A percentile compares a stretch with the other conserved stretches of the same genome.
phyloP scores from a whole-genome alignment of 2,797 vertebrate genomes.

The Macropus fuliginosus region DNA sequence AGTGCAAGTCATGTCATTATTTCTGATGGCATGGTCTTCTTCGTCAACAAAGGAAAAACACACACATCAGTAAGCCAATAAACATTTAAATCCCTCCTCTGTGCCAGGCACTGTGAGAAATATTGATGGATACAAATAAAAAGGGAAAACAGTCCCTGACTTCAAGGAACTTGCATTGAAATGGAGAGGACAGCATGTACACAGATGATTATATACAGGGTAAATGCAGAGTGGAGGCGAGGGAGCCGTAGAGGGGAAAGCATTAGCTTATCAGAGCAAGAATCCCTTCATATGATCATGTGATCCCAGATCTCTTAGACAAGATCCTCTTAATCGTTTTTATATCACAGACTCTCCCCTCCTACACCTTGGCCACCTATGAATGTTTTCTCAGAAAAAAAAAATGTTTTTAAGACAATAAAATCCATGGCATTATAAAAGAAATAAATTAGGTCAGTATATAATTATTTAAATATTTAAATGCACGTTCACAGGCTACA shows the following conservation, averaged over 20 bases:
- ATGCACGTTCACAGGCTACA: not conserved
- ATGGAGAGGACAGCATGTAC: not conserved
- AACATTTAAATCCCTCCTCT: not conserved
- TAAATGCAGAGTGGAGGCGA: not conserved
- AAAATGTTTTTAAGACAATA: not conserved
- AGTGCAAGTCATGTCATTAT: too few species aligned
- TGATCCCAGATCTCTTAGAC: not conserved
- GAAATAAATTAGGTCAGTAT: not conserved
- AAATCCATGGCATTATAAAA: not conserved
- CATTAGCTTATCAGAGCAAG: not conserved
- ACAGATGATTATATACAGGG: not conserved
- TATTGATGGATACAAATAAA: not conserved
- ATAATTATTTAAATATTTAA: not conserved
- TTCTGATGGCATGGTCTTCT: too few species aligned
- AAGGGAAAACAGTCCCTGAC: not conserved
- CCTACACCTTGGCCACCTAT: not conserved
- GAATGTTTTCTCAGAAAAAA: not conserved
- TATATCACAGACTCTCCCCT: not conserved
- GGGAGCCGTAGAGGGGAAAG: not conserved
- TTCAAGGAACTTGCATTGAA: not conserved
- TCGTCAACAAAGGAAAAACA: too few species aligned
- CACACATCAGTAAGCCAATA: not conserved
- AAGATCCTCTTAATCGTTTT: not conserved
- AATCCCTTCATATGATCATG: not conserved
- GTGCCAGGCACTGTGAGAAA: not conserved